Base-by-base conservation (phyloP, 1,140 invertebrate species). In the Drosophila grimshawi region DNA sequence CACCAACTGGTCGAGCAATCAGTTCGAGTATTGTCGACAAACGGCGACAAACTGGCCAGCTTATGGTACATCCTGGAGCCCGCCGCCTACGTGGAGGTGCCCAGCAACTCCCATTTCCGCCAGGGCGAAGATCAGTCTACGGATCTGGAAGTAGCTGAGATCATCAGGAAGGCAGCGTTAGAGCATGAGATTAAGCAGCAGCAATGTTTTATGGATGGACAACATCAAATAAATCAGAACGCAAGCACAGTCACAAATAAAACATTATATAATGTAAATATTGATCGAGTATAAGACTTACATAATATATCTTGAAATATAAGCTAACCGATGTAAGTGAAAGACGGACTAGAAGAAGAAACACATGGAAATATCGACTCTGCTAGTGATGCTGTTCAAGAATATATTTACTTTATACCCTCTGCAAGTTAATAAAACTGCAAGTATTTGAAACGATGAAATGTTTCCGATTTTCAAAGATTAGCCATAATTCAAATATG, bases 51-150 rank as follows among this genome's bases (percentile, higher is more conserved):
- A 48, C 64, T 80, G 74, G 69, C 65, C 5, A 64, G 53, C n/a
- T 39, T 30, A 46, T 48, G 81, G 46, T 29, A 69, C 5, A 39
- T 61, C 19, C 48, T 77, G 5, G 74, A 86, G 27, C 59, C 81
- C 7, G 81, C 65, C 41, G 81, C 81, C 60, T 86, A 27, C 59
- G 69, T 70, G 53, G 78, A 86, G 55, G 51, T 86, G 32, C n/a
- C 27, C 27, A 39, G 53, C 35, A 67, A 33, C 33, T 46, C 29
- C 35, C 57, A 6, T 68, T 10, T 35, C 0, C 3, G 33, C 3
- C 45, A 55, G 29, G 5, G 10, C 43, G 41, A 48, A 5, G 29
- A 11, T 3, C 48, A 43, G 6, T 8, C 37, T 10, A n/a, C 11
- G n/a, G 72, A 60, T 5, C 43, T 11, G 7, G 59, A 51, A n/a